Conservation (phyloP, 2,888 invertebrate genomes). For the Drosophila multiciliata region DNA sequence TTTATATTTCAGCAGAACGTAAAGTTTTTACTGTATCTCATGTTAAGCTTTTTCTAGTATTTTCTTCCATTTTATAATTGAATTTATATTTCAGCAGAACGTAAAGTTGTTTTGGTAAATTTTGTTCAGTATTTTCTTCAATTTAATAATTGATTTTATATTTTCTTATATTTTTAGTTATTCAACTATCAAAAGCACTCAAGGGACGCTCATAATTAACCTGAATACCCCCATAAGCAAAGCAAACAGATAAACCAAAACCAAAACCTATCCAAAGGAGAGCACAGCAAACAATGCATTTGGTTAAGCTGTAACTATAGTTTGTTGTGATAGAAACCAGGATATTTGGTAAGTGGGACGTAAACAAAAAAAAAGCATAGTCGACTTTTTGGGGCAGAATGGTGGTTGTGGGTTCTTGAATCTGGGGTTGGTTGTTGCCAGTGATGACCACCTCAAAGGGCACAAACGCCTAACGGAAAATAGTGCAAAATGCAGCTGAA, state of each 20-base stretch:
- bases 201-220: constrained; percentile 41
- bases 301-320: constrained; percentile 21
- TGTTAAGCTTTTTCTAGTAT: too few species aligned
- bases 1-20: too few species aligned
- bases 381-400: constrained; percentile 26
- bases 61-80: too few species aligned
- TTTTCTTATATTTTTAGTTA: constrained; percentile 38
- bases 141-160: background rate
- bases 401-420: constrained; percentile 4
- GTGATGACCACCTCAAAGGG: constrained; percentile 60
- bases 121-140: background rate
- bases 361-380: constrained; percentile 19
- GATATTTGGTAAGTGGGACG: constrained; percentile 47
- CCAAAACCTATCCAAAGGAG: constrained; percentile 30
- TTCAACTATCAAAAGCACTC: background rate
- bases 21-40: too few species aligned
- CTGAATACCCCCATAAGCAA: constrained; percentile 17
- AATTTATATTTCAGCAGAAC: too few species aligned
- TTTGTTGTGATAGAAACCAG: constrained; percentile 40
- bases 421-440: constrained; percentile 14
- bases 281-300: constrained; percentile 24
- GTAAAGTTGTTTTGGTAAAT: too few species aligned
- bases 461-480: constrained; percentile 32
- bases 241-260: constrained; percentile 3
- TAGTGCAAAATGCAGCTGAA: constrained; percentile 24